Evolutionary conservation across 2,797 vertebrate genomes (phyloP).

Genomic region (Thalassophryne amazonica): DNA sequence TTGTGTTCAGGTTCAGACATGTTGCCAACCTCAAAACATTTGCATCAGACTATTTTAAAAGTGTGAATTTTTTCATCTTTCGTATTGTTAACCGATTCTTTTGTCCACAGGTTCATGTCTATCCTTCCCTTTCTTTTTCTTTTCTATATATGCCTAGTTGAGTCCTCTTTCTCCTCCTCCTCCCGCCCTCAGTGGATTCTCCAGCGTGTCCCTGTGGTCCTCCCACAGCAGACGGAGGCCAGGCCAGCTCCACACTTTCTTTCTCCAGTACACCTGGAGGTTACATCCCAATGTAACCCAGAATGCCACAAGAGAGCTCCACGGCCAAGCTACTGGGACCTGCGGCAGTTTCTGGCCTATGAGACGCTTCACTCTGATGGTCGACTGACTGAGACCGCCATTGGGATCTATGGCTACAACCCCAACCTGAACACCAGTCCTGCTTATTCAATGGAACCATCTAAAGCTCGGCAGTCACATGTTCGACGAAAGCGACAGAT

Average conservation of each 20-base stretch:
- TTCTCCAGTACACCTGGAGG: conserved; percentile 83
- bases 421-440: conserved; percentile 13
- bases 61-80: no score
- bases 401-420: conserved; percentile 88
- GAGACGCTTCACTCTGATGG: conserved; percentile 91
- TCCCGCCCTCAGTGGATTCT: conserved; percentile 85
- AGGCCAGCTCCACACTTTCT: conserved; percentile 84
- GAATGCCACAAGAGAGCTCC: conserved; percentile 88
- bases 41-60: no score
- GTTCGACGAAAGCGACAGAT: conserved; percentile 88
- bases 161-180: conserved; percentile 63
- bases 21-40: background rate
- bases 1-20: background rate
- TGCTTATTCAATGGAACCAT: conserved; percentile 36
- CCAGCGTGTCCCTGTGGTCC: conserved; percentile 88
- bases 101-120: conserved; percentile 43
- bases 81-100: conserved; percentile 7
- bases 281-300: conserved; percentile 86
- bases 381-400: conserved; percentile 86
- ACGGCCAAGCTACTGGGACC: conserved; percentile 84
- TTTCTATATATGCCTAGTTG: conserved; percentile 70
- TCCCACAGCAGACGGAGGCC: conserved; percentile 82
- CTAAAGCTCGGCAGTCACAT: conserved; percentile 51
- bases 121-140: conserved; percentile 53
- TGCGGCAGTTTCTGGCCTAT: conserved; percentile 85